Evolutionary conservation across 1,140 invertebrate species (phyloP).

Genomic region (Aculops lycopersici): DNA sequence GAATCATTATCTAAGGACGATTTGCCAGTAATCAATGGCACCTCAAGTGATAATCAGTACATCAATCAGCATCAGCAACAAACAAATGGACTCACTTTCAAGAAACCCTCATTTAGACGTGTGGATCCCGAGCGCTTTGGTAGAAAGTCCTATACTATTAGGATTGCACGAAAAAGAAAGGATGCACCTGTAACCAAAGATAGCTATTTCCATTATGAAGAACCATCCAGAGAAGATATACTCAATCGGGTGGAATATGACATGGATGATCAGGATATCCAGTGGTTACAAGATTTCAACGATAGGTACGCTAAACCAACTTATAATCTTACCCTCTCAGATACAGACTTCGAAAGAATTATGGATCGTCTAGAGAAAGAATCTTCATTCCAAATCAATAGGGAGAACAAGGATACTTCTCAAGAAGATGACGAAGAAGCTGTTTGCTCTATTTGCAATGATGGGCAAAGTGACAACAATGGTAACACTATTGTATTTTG

Average conservation of each 20-base stretch:
- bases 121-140: conserved; percentile 26
- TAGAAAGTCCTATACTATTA: not conserved
- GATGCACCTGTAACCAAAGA: not conserved
- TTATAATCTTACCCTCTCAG: conserved; percentile 30
- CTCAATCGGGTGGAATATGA: conserved; percentile 85
- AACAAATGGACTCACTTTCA: conserved; percentile 19
- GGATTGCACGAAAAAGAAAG: not conserved
- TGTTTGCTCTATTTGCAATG: conserved; percentile 64
- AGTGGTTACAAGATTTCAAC: conserved; percentile 57
- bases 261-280: conserved; percentile 80
- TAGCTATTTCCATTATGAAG: not conserved
- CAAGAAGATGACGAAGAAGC: conserved; percentile 71
- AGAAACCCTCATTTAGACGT: conserved; percentile 46
- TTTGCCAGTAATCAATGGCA: not conserved
- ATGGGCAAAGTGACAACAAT: conserved; percentile 80
- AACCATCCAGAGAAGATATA: conserved; percentile 32
- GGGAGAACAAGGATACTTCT: conserved; percentile 15
- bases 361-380: conserved; percentile 93
- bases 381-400: conserved; percentile 64
- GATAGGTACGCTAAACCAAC: conserved; percentile 40
- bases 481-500: conserved; percentile 89
- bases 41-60: not conserved
- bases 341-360: conserved; percentile 59
- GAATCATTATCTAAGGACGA: not conserved
- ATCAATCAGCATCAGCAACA: conserved; percentile 3